A percentile compares a stretch with the other conserved stretches of the same genome.
Evolutionary conservation across 2,888 invertebrate species (phyloP).

Genomic region (Chrysomela aeneicollis): DNA sequence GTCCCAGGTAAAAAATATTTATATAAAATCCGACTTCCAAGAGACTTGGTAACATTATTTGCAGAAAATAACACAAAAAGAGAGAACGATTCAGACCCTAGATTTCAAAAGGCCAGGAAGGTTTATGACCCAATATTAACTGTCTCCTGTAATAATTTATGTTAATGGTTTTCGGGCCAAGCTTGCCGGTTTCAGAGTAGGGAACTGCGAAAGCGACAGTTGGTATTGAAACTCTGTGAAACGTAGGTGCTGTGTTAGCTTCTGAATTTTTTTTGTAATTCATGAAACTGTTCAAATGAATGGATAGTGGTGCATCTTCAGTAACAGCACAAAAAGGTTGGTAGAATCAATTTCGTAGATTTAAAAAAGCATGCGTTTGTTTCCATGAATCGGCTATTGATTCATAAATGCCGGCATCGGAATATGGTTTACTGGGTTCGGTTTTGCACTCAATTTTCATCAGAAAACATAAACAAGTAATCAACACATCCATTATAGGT

Average conservation of each 20-base stretch:
- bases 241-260: constrained; percentile 46
- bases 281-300: neutral
- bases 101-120: constrained; percentile 50
- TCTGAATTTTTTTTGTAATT: constrained; percentile 9
- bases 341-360: neutral
- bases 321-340: neutral
- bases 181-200: constrained; percentile 49
- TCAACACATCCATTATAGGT: no score
- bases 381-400: neutral
- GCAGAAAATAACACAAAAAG: constrained; percentile 40
- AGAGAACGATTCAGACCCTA: constrained; percentile 40
- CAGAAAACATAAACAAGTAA: no score
- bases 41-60: constrained; percentile 37
- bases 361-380: neutral
- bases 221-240: constrained; percentile 58
- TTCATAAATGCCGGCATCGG: neutral
- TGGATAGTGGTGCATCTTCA: neutral
- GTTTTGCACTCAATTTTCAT: neutral
- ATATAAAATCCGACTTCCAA: constrained; percentile 10
- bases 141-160: constrained; percentile 71
- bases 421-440: neutral
- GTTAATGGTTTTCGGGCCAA: constrained; percentile 60
- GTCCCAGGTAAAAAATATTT: constrained; percentile 23
- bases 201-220: constrained; percentile 57
- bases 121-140: constrained; percentile 65